Base-by-base conservation (phyloP, 2,797 vertebrate species). In the Mus spretus region DNA sequence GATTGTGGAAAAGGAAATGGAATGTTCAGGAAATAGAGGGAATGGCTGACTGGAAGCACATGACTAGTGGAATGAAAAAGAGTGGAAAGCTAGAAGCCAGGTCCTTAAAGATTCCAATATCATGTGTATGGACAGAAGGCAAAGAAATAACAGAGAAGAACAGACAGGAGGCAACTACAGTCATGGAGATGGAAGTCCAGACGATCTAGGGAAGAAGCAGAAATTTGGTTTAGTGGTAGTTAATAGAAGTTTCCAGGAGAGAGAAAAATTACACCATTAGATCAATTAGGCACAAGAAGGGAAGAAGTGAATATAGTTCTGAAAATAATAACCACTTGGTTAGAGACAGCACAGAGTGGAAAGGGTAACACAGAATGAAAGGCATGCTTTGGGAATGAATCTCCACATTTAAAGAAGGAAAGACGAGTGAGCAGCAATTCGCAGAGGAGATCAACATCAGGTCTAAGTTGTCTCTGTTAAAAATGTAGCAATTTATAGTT, bases 241-340 rank as follows among this genome's bases (percentile, higher is more conserved):
- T 75, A 28, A 93, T 15, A 83, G 17, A n/a, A 26, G 47, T 9
- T 55, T 34, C 57, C 17, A 44, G 15, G 20, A 90, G 57, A 86
- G 94, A 94, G 90, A 70, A 83, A 37, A 40, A 94, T 20, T 37
- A 59, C 10, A 5, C 26, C 93, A 89, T 92, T 53, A 53, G 12
- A 92, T 90, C 94, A 91, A 93, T 50, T 57, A 59, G 53, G 72
- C 2, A 12, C n/a, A 78, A 85, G 72, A 94, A 24, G 28, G 75
- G 80, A 93, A 92, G 55, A 97, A 94, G 74, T 91, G 55, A 28
- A 14, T 88, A 8, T 14, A 91, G 28, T 95, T 97, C 53, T 85
- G 74, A 86, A 95, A 89, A 3, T 86, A 28, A 67, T 1, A 86
- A 57, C 86, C 67, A 91, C 53, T 55, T 91, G 50, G 14, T 47